Conservation (phyloP, 92 coral and sea anemone species). For the Phymanthus crucifer region DNA sequence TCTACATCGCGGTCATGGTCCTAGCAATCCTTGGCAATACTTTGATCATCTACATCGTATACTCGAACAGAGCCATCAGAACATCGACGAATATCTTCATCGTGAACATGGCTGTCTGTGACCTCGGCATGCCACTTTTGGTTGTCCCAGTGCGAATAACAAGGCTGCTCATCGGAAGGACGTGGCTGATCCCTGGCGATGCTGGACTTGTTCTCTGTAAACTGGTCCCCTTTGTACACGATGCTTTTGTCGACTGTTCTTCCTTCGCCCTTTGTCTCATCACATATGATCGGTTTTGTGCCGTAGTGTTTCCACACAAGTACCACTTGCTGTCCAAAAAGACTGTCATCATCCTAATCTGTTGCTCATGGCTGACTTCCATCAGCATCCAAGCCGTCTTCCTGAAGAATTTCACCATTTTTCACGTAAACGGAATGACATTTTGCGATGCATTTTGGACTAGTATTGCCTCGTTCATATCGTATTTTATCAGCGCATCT, state of each 20-base stretch:
- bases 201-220: not conserved
- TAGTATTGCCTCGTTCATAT: not conserved
- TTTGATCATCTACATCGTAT: slow-evolving; percentile 61
- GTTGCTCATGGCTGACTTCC: not conserved
- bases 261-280: not conserved
- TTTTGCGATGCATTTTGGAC: not conserved
- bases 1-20: slow-evolving; percentile 32
- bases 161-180: not conserved
- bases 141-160: not conserved
- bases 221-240: not conserved
- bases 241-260: not conserved
- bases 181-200: not conserved
- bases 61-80: slow-evolving; percentile 58
- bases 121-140: slow-evolving; percentile 19
- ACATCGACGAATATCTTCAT: slow-evolving; percentile 66
- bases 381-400: not conserved
- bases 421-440: not conserved
- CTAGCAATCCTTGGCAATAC: slow-evolving; percentile 59
- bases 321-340: slow-evolving; percentile 1
- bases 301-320: slow-evolving; percentile 1
- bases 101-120: slow-evolving; percentile 73
- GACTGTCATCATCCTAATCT: not conserved
- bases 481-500: not conserved
- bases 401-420: not conserved
- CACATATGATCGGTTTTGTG: not conserved